phyloP scores from a whole-genome alignment of 64 coral and sea anemone genomes.

The Montipora efflorescens region DNA sequence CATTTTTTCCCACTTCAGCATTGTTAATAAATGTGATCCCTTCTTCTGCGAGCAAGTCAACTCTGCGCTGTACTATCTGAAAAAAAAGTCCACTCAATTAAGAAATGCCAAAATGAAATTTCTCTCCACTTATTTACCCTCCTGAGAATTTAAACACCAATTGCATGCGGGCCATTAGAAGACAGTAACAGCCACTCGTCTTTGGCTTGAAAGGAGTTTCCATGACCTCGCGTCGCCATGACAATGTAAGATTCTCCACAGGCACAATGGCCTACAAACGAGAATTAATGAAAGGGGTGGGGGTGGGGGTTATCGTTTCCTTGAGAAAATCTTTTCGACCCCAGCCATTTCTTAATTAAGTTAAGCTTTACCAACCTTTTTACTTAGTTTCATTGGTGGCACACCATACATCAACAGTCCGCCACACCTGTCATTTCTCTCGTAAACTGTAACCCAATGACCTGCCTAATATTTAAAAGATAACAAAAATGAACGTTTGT shows the following conservation, averaged over 20 bases:
- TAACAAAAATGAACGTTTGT: not conserved
- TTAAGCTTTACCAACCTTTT: conserved; percentile 61
- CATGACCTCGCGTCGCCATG: too few relatives aligned
- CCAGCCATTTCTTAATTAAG: not conserved
- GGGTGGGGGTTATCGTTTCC: too few relatives aligned
- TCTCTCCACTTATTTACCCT: too few relatives aligned
- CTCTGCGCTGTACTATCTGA: conserved; percentile 83
- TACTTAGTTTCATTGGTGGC: conserved; percentile 95
- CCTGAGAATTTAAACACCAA: too few relatives aligned
- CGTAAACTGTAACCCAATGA: conserved; percentile 91
- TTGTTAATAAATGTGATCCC: conserved; percentile 92
- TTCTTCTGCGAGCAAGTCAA: conserved; percentile 80
- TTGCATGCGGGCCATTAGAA: too few relatives aligned
- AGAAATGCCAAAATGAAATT: not conserved
- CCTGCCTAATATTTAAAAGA: conserved; percentile 63
- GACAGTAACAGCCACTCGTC: too few relatives aligned
- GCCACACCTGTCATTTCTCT: conserved; percentile 90
- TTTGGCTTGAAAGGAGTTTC: too few relatives aligned
- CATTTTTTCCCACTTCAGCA: conserved; percentile 77
- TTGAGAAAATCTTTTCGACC: too few relatives aligned
- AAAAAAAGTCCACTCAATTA: not conserved
- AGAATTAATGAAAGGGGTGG: too few relatives aligned
- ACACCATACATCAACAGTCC: conserved; percentile 97
- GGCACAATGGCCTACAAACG: too few relatives aligned
- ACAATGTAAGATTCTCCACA: too few relatives aligned